These are phyloP conservation scores for Lethocerus indicus DNA, from an alignment of 1,140 invertebrate species.

Conservation along the genomic window DNA sequence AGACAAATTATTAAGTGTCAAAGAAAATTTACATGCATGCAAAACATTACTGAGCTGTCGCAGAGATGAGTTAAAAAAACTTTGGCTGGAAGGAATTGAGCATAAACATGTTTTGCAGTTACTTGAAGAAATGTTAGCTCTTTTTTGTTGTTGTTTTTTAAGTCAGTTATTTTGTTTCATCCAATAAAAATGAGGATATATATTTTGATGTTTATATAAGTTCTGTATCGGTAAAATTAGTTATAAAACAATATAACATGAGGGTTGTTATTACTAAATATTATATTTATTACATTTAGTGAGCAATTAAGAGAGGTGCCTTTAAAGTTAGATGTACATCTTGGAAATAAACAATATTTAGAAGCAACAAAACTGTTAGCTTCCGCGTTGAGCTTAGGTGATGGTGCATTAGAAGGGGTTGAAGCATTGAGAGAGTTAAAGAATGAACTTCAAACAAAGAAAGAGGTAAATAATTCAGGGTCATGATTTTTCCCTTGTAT, in stretches of 20 bases:
- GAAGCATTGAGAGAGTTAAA: slow-evolving; percentile 65
- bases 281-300: slow-evolving; percentile 28
- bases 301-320: slow-evolving; percentile 66
- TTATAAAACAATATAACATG: neutral
- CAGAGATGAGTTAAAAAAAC: slow-evolving; percentile 78
- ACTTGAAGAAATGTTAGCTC: slow-evolving; percentile 69
- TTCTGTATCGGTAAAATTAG: neutral
- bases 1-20: slow-evolving; percentile 65
- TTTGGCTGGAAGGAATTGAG: slow-evolving; percentile 85
- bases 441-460: slow-evolving; percentile 48
- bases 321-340: slow-evolving; percentile 46
- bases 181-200: neutral
- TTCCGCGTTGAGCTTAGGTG: slow-evolving; percentile 43
- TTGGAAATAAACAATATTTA: slow-evolving; percentile 63
- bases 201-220: neutral
- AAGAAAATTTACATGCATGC: slow-evolving; percentile 78
- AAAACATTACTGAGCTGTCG: slow-evolving; percentile 79
- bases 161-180: neutral
- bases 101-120: slow-evolving; percentile 78
- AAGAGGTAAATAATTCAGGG: too few species aligned
- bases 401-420: slow-evolving; percentile 53
- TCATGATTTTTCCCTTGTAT: too few species aligned
- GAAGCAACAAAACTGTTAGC: slow-evolving; percentile 71
- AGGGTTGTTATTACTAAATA: neutral
- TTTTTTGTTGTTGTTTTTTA: slow-evolving; percentile 11